Evolutionary conservation across 2,888 invertebrate genomes (phyloP).

Genomic region (Baccha elongata): DNA sequence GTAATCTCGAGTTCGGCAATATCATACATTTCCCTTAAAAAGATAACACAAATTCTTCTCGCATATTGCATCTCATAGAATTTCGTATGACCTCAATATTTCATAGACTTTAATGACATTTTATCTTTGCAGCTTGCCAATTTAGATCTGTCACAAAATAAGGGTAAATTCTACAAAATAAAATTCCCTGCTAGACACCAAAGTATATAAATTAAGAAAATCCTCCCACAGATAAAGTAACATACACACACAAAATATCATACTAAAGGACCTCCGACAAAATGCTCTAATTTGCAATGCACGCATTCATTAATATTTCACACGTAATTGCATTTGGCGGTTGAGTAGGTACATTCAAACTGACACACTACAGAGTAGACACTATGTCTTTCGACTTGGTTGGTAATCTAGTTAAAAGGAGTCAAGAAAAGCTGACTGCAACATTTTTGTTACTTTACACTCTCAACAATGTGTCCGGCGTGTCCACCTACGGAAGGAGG

Average conservation of each 20-base stretch:
- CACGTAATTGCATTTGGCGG: constrained; percentile 66
- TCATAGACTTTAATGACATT: too few relatives aligned
- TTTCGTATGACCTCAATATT: too few relatives aligned
- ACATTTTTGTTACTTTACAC: constrained; percentile 29
- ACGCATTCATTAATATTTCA: constrained; percentile 64
- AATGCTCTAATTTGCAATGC: constrained; percentile 43
- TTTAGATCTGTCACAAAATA: too few relatives aligned
- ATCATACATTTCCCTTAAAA: too few relatives aligned
- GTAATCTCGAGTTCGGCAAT: too few relatives aligned
- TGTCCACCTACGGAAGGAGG: constrained; percentile 55
- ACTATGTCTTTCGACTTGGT: constrained; percentile 17
- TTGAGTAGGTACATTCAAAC: constrained; percentile 38
- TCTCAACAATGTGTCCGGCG: constrained; percentile 32
- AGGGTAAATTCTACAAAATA: too few relatives aligned
- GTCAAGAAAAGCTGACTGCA: constrained; percentile 42
- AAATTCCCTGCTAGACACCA: too few relatives aligned
- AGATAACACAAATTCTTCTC: too few relatives aligned
- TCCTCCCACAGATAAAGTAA: background rate
- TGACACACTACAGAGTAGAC: constrained; percentile 2
- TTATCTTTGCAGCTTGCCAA: too few relatives aligned
- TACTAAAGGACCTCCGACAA: constrained; percentile 16
- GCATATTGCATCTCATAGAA: too few relatives aligned
- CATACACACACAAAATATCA: background rate
- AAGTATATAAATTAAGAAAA: background rate
- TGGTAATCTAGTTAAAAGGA: constrained; percentile 57